phyloP scores from a whole-genome alignment of 2,888 invertebrate genomes.

The Rhagium mordax region DNA sequence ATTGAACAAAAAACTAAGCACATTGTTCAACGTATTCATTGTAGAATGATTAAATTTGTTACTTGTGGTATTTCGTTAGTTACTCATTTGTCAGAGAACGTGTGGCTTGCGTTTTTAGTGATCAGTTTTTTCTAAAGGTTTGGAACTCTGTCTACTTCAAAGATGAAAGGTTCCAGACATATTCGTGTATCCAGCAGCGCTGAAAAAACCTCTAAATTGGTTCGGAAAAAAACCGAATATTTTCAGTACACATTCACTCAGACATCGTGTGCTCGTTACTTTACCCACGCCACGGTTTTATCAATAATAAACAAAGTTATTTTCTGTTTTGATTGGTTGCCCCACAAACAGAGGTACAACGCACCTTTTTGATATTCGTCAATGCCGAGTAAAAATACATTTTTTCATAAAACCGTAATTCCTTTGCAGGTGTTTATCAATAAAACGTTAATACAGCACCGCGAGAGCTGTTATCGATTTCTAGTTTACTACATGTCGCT shows the following conservation, averaged over 20 bases:
- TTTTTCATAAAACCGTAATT: neutral
- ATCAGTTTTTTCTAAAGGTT: too few species aligned
- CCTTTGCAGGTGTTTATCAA: neutral
- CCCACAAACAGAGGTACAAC: neutral
- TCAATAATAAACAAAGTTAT: neutral
- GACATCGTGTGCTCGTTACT: neutral
- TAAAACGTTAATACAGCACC: neutral
- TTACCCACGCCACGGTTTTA: neutral
- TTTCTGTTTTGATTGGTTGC: neutral
- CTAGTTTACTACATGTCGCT: conserved; percentile 1
- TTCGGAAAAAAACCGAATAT: neutral
- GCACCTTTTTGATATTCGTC: neutral
- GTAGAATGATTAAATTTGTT: too few species aligned
- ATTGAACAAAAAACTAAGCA: too few species aligned
- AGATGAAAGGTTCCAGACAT: too few species aligned
- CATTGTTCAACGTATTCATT: too few species aligned
- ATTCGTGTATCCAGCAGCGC: too few species aligned
- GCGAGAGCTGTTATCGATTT: conserved; percentile 6
- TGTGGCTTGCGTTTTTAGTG: too few species aligned
- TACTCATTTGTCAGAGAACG: too few species aligned
- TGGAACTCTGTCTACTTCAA: too few species aligned
- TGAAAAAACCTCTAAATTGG: too few species aligned
- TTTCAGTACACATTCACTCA: neutral
- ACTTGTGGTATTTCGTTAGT: too few species aligned
- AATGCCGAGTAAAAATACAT: neutral